A percentile compares a stretch with the other conserved stretches of the same genome.
Evolutionary conservation across 2,888 invertebrate species (phyloP).

Genomic region (Amaurobius ferox): DNA sequence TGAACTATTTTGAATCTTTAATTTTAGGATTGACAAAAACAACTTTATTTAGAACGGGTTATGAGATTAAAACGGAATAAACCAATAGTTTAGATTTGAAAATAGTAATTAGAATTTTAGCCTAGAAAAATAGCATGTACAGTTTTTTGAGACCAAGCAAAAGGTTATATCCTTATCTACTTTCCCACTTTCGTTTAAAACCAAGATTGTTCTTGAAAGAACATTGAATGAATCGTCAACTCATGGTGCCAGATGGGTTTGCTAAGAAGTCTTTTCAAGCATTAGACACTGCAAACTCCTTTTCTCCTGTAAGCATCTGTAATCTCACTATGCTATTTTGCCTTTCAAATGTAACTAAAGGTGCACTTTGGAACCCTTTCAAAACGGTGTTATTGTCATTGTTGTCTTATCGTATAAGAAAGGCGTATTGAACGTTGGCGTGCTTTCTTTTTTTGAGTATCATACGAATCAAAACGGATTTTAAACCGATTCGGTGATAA

Average conservation of each 20-base stretch:
- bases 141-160: conserved; percentile 30
- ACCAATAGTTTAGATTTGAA: no score
- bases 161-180: neutral
- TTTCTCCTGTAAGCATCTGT: conserved; percentile 53
- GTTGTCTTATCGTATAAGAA: conserved; percentile 36
- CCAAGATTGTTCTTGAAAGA: conserved; percentile 29
- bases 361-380: conserved; percentile 49
- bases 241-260: conserved; percentile 62
- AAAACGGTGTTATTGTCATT: conserved; percentile 47
- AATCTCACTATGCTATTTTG: conserved; percentile 57
- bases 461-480: conserved; percentile 57
- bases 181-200: conserved; percentile 36
- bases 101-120: no score
- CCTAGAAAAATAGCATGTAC: conserved; percentile 18
- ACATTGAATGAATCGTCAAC: conserved; percentile 44
- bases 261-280: conserved; percentile 38
- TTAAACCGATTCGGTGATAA: conserved; percentile 69
- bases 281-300: conserved; percentile 55
- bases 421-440: conserved; percentile 30
- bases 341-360: conserved; percentile 56
- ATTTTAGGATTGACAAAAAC: no score
- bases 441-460: conserved; percentile 24
- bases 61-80: no score
- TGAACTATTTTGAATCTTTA: no score
- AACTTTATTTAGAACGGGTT: no score